Evolutionary conservation across 2,888 invertebrate species (phyloP).

Genomic region (Lucinisca nassula): DNA sequence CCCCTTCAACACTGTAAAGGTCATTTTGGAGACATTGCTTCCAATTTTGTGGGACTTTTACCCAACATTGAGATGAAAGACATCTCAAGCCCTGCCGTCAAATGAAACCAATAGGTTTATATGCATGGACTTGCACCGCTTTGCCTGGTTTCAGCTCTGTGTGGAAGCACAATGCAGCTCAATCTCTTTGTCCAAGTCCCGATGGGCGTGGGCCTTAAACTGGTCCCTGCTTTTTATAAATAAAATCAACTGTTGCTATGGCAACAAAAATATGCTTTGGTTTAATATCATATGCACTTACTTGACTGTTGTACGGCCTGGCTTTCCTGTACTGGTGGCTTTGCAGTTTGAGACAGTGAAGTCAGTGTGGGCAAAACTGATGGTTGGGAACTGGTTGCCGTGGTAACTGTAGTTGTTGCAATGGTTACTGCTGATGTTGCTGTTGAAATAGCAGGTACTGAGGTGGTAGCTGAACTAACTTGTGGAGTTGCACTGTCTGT

Average conservation of each 20-base stretch:
- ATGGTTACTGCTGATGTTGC: not conserved
- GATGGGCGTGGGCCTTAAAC: too few species aligned
- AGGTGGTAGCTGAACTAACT: slow-evolving; percentile 1
- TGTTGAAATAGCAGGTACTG: not conserved
- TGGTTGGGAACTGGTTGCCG: slow-evolving; percentile 17
- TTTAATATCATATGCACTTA: not conserved
- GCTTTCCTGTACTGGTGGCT: slow-evolving; percentile 24
- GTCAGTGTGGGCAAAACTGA: slow-evolving; percentile 33
- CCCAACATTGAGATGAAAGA: too few species aligned
- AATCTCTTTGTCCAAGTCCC: too few species aligned
- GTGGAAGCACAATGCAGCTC: too few species aligned
- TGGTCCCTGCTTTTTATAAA: too few species aligned
- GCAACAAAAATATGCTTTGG: not conserved
- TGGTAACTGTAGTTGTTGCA: slow-evolving; percentile 13
- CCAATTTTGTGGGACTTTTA: too few species aligned
- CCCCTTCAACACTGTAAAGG: too few species aligned
- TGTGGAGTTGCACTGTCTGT: not conserved
- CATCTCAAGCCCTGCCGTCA: too few species aligned
- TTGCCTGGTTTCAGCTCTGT: too few species aligned
- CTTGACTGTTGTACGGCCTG: not conserved
- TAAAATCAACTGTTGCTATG: not conserved
- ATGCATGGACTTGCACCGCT: too few species aligned
- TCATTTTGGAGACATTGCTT: too few species aligned
- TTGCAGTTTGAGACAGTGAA: slow-evolving; percentile 30
- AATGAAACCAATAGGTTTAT: too few species aligned